Evolutionary conservation across 92 coral and sea anemone genomes (phyloP), one percentile per base, ranked within the genome.

Genomic region (Ricordea florida): DNA sequence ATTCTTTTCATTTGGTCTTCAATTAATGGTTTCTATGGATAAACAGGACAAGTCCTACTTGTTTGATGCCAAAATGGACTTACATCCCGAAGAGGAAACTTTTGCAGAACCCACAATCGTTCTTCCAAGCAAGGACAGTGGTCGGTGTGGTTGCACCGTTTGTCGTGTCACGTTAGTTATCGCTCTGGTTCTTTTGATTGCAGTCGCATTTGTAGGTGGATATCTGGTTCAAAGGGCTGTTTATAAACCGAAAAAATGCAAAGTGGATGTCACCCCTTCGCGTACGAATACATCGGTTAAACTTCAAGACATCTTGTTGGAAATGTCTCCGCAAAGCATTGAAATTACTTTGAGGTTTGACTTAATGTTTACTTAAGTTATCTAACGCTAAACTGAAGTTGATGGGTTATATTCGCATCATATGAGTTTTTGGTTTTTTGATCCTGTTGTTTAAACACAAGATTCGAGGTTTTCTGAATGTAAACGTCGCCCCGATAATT

Each of bases 41-140:
- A 79, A 87, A 21, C 85, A 81, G 27, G 88, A 90, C 63, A 90
- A 76, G 37, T 80, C 85, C 35, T 36, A 67, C 32, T 74, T 90
- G 85, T 83, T 79, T 75, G 97, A 87, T 80, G 86, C 87, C 69
- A 91, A 87, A 75, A 91, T 91, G 97, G 97, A 91, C 71, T 83
- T 91, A 10, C 93, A 91, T 24, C 86, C 90, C 0, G 88, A 84
- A 3, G 96, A 90, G 60, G 90, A 81, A 3, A 67, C 82, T 21
- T 83, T 87, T 16, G 88, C 88, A 0, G 79, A 89, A 47, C 97
- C 97, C 4, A 68, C 86, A 3, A 76, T 86, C 42, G 20, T 44
- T 26, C 4, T 60, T 4, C 42, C 66, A 10, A 49, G 38, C 57
- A 64, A 69, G 36, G 9, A 37, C 69, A 40, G 62, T 11, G 22